Evolutionary conservation across 1,140 invertebrate species (phyloP).

Genomic region (Hylaeus volcanicus): DNA sequence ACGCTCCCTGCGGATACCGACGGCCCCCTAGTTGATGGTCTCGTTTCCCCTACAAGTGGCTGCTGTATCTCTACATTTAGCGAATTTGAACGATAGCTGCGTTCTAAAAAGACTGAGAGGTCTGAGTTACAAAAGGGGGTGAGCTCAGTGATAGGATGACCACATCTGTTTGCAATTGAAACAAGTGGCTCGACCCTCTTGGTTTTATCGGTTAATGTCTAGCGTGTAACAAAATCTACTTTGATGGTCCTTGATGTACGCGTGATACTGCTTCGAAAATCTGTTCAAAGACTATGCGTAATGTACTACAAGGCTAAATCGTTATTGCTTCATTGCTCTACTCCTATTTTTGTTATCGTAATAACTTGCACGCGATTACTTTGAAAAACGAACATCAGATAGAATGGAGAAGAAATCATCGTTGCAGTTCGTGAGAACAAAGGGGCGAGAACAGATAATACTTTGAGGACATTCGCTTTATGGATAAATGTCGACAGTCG

Average conservation of each 20-base stretch:
- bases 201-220: conserved; percentile 58
- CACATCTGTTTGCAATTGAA: conserved; percentile 77
- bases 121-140: conserved; percentile 42
- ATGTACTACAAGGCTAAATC: too few relatives aligned
- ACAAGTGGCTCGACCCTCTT: conserved; percentile 69
- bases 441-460: conserved; percentile 15
- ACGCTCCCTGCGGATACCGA: conserved; percentile 61
- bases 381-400: too few relatives aligned
- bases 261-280: conserved; percentile 1
- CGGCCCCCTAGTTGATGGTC: conserved; percentile 61
- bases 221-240: neutral
- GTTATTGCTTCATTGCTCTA: too few relatives aligned
- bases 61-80: conserved; percentile 64
- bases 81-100: conserved; percentile 71
- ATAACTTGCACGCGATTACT: too few relatives aligned
- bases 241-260: neutral
- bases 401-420: conserved; percentile 32
- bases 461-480: conserved; percentile 64
- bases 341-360: too few relatives aligned
- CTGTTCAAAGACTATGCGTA: neutral
- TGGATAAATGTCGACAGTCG: conserved; percentile 66
- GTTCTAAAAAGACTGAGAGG: conserved; percentile 53
- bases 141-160: conserved; percentile 59
- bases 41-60: conserved; percentile 64
- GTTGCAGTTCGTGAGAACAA: conserved; percentile 38